phyloP scores from a whole-genome alignment of 2,797 vertebrate species.

The Parauchenoglanis punctatus region DNA sequence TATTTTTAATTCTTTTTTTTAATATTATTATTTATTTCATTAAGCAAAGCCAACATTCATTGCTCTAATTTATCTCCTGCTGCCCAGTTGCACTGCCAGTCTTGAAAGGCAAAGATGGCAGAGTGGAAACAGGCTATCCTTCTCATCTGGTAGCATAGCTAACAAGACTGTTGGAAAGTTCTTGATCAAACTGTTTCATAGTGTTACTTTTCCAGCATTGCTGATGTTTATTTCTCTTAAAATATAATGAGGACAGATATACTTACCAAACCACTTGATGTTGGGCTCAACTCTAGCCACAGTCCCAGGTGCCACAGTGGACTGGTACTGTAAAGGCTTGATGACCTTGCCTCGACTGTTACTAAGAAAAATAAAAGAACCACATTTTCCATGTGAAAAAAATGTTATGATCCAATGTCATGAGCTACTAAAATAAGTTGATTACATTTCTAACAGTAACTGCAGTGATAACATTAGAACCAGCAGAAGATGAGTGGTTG shows the following conservation, averaged over 20 bases:
- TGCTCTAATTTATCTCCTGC: background rate
- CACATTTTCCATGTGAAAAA: background rate
- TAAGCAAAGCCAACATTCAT: conserved; percentile 19
- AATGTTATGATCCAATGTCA: background rate
- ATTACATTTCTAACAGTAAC: background rate
- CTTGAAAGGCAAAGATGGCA: background rate
- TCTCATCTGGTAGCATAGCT: background rate
- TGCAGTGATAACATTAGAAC: background rate
- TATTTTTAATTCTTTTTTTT: background rate
- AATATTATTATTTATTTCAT: background rate
- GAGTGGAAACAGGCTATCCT: background rate
- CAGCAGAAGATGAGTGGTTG: background rate
- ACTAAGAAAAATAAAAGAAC: conserved; percentile 66
- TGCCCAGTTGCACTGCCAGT: background rate
- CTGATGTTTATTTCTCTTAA: background rate
- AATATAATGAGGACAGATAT: background rate
- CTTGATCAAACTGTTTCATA: background rate
- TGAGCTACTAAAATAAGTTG: background rate
- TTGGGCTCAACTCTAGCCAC: conserved; percentile 95
- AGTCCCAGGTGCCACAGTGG: conserved; percentile 88
- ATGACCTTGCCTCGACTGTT: conserved; percentile 89
- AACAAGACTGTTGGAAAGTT: background rate
- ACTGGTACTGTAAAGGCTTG: conserved; percentile 89
- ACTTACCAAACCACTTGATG: conserved; percentile 98
- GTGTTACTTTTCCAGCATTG: background rate